Base-by-base conservation (phyloP, 1,140 invertebrate species). In the Phenacoccus solenopsis region DNA sequence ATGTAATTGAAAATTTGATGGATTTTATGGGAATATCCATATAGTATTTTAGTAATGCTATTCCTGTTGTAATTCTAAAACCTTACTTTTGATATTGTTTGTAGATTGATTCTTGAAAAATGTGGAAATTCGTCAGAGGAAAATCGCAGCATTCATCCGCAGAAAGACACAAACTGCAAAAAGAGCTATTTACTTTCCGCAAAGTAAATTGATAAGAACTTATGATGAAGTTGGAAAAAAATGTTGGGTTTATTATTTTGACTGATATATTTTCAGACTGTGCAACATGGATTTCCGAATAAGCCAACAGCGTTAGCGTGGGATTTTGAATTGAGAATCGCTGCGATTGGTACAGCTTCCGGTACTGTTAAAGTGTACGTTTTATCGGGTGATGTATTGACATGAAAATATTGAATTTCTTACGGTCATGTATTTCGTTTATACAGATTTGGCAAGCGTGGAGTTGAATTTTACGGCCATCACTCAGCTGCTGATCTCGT, bases 251-350 rank as follows among this genome's bases (percentile, higher is more conserved):
- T 9, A 10, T 20, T 12, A 35, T 0, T 35, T 13, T 35, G 16
- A 7, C 25, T 74, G n/a, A n/a, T n/a, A n/a, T n/a, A n/a, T 78
- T 85, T 84, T 72, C 81, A 98, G 94, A 95, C 93, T 75, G 84
- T 91, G 10, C 91, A 95, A 75, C 94, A 98, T 90, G 96, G 96
- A 74, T 98, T 98, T 82, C 94, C 95, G 32, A 90, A 93, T 79
- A 92, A 93, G 81, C 93, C 94, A 1, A 91, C 90, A n/a, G 88
- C 91, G 12, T 79, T 98, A 73, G 93, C 93, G 13, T 97, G 93
- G 86, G 95, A 98, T 81, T 87, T 91, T 0, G 83, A 88, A 70
- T 83, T 96, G 13, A 84, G 89, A 71, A 82, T 98, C 49, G 84
- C 96, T 77, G 94, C 93, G 28, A 87, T 98, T 74, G 94, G 92